A percentile compares a stretch with the other conserved stretches of the same genome.
These are phyloP conservation scores for Lycocerus yunnanus DNA, from an alignment of 2,888 invertebrate species.

Conservation along the genomic window DNA sequence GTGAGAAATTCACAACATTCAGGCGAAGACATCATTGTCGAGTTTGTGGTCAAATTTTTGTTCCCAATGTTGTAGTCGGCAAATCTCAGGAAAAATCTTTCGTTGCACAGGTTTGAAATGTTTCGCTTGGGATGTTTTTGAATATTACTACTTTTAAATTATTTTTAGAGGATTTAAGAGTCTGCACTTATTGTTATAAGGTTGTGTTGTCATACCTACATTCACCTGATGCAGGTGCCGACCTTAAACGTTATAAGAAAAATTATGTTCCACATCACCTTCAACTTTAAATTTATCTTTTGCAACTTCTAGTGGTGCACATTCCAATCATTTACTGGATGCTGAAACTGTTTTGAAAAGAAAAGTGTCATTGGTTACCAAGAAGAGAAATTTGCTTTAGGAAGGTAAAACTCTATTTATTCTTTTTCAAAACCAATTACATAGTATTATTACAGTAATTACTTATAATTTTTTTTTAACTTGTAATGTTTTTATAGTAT, in stretches of 20 bases:
- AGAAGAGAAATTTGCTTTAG: slow-evolving; percentile 71
- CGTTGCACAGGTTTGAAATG: slow-evolving; percentile 69
- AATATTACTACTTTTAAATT: background rate
- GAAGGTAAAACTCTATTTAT: slow-evolving; percentile 49
- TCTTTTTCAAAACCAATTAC: background rate
- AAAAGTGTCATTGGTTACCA: slow-evolving; percentile 76
- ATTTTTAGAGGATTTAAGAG: slow-evolving; percentile 78
- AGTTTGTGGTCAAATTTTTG: slow-evolving; percentile 98
- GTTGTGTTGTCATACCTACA: slow-evolving; percentile 89
- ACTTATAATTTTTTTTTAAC: too few species aligned
- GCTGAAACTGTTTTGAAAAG: slow-evolving; percentile 52
- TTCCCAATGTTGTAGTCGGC: slow-evolving; percentile 89
- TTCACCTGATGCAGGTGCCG: slow-evolving; percentile 78
- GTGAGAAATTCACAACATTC: slow-evolving; percentile 92
- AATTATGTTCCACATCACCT: slow-evolving; percentile 46
- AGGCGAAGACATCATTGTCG: slow-evolving; percentile 95
- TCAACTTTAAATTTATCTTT: slow-evolving; percentile 41
- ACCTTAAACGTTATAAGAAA: slow-evolving; percentile 77
- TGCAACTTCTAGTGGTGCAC: slow-evolving; percentile 34
- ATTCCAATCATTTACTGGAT: slow-evolving; percentile 37
- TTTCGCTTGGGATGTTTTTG: background rate
- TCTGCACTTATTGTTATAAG: slow-evolving; percentile 95
- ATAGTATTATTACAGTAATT: too few species aligned
- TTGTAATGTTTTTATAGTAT: too few species aligned
- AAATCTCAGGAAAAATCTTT: slow-evolving; percentile 84